phyloP scores from a whole-genome alignment of 1,140 invertebrate species.

The Zaprionus ornatus region DNA sequence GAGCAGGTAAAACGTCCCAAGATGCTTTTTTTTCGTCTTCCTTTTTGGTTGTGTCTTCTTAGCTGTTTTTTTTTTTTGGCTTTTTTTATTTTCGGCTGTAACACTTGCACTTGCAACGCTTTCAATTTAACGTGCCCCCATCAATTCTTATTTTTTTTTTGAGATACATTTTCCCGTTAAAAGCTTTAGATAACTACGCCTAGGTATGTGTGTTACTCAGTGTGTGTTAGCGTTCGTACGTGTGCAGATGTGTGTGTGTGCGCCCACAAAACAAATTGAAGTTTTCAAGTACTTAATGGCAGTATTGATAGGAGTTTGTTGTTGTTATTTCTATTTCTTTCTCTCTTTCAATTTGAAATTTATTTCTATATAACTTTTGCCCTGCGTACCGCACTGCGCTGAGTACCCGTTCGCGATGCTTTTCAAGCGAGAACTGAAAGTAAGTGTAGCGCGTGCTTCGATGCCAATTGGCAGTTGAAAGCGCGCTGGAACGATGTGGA shows the following conservation, averaged over 20 bases:
- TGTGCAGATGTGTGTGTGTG: conserved; percentile 11
- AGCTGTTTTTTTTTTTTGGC: background rate
- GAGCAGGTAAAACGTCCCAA: conserved; percentile 43
- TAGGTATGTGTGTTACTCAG: background rate
- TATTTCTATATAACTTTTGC: conserved; percentile 32
- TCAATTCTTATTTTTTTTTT: conserved; percentile 27
- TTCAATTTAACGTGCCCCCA: conserved; percentile 35
- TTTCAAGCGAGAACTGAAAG: conserved; percentile 53
- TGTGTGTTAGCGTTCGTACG: background rate
- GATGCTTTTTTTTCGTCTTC: conserved; percentile 1
- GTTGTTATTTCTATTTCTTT: conserved; percentile 6
- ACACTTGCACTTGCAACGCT: conserved; percentile 73
- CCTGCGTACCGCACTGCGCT: conserved; percentile 25
- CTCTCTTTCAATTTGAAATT: conserved; percentile 20
- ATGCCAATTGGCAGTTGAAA: conserved; percentile 49
- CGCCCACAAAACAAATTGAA: conserved; percentile 46
- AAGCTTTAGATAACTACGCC: conserved; percentile 27
- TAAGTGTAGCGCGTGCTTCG: conserved; percentile 52
- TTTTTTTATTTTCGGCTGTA: conserved; percentile 31
- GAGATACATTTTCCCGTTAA: conserved; percentile 29
- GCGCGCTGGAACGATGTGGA: conserved; percentile 38
- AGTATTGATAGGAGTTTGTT: conserved; percentile 42
- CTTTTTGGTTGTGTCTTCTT: conserved; percentile 1
- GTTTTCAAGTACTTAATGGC: conserved; percentile 55
- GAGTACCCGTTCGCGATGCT: conserved; percentile 67